These are phyloP conservation scores for Solenodon paradoxus DNA, from an alignment of 2,113 vertebrate genomes.

Conservation along the genomic window DNA sequence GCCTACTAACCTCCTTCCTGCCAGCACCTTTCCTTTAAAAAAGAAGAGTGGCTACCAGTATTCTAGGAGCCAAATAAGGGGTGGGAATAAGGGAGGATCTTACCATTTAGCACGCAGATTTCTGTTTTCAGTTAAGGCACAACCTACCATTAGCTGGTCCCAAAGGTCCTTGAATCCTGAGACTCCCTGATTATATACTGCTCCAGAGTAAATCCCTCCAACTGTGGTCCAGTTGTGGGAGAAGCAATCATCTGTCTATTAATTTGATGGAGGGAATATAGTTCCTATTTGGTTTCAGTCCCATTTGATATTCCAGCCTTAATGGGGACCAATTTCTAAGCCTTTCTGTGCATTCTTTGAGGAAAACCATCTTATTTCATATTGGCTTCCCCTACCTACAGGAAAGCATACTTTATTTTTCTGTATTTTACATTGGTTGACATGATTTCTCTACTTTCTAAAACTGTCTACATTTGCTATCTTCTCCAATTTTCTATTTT, in stretches of 20 bases:
- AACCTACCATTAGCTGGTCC: not conserved
- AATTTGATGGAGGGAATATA: not conserved
- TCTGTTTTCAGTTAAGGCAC: not conserved
- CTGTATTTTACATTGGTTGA: not conserved
- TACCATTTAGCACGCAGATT: not conserved
- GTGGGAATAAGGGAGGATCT: not conserved
- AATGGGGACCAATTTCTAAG: not conserved
- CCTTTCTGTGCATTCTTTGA: not conserved
- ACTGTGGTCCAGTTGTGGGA: not conserved
- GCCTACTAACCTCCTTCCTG: no score
- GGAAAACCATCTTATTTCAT: not conserved
- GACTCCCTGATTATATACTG: not conserved
- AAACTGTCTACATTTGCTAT: not conserved
- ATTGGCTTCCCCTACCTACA: not conserved
- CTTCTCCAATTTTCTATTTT: not conserved
- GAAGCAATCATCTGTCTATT: not conserved
- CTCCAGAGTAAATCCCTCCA: not conserved
- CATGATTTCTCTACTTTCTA: not conserved
- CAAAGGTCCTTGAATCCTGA: not conserved
- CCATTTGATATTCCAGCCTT: not conserved
- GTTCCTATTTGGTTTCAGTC: not conserved
- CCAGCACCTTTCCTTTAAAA: no score
- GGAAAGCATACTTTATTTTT: not conserved
- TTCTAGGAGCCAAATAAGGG: not conserved
- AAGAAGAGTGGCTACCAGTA: not conserved